A percentile compares a stretch with the other conserved stretches of the same genome.
These are phyloP conservation scores for Sinodicranocentrus sp. DNA, from an alignment of 2,888 invertebrate species.

Conservation along the genomic window DNA sequence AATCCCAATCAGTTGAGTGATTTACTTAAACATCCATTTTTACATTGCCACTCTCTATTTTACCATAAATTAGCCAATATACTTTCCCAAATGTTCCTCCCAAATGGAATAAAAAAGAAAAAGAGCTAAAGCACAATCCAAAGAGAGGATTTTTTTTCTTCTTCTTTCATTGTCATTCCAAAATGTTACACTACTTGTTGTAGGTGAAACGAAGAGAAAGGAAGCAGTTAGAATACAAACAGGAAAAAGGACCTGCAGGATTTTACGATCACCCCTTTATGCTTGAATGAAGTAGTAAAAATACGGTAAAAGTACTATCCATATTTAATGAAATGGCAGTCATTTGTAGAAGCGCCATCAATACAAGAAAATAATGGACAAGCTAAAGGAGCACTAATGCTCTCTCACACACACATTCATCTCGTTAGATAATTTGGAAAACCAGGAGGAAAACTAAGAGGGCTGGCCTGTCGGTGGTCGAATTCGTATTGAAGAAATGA, in stretches of 20 bases:
- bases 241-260: constrained; percentile 12
- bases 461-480: constrained; percentile 28
- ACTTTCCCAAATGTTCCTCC: no score
- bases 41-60: no score
- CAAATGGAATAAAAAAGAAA: no score
- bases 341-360: constrained; percentile 59
- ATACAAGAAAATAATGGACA: constrained; percentile 52
- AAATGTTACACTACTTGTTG: no score
- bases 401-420: not conserved
- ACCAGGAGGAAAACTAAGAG: not conserved
- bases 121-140: no score
- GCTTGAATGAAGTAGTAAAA: constrained; percentile 62
- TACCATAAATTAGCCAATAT: no score
- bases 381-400: constrained; percentile 31
- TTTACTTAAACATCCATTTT: no score
- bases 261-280: constrained; percentile 58
- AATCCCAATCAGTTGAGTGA: no score
- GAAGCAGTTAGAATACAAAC: constrained; percentile 42
- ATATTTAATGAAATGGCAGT: constrained; percentile 64
- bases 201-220: constrained; percentile 28
- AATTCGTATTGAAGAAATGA: constrained; percentile 27
- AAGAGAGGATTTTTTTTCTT: no score
- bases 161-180: no score
- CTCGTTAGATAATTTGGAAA: not conserved
- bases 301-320: constrained; percentile 58